Evolutionary conservation across 2,113 vertebrate species (phyloP), one percentile per base, ranked within the genome.

Genomic region (Festucalex cinctus): DNA sequence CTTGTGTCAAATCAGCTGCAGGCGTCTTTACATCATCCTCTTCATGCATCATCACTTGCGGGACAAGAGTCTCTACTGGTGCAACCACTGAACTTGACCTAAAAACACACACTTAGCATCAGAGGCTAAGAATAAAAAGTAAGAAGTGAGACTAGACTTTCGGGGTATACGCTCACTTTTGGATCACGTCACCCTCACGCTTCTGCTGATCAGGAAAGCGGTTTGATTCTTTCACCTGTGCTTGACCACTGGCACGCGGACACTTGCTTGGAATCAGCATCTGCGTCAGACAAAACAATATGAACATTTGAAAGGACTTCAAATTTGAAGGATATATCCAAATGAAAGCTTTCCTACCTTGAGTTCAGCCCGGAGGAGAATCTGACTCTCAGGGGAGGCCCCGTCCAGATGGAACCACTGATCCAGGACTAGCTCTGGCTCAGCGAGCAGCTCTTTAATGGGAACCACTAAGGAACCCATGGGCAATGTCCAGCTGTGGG

Each of bases 291-390:
- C 8, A 71, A 36, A 51, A 2, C 53, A 22, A n/a, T 2, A 22
- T 16, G 7, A n/a, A 36, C n/a, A 8, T n/a, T 22, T 56, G 16
- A 32, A 57, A 57, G 22, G 26, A 32, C 14, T 17, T 57, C 5
- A 37, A 35, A 5, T 19, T 13, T 49, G 63, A 17, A 20, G 26
- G 2, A 20, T n/a, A 35, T n/a, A n/a, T 10, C 0, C 1, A 12
- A n/a, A 65, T 49, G 9, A 53, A 14, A 65, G 5, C 19, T 49
- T 17, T 44, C 59, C 7, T 22, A 96, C 95, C 91, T 95, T 93
- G 5, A 98, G 91, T 73, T 95, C 93, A 10, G 89, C 90, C 68
- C 93, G 91, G 67, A 98, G 89, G 1, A 97, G 90, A 83, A 98
- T 65, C 81, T 94, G 94, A 71, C 91, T 93, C 78, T 84, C 79